phyloP scores from a whole-genome alignment of 2,113 vertebrate species.

The Otolemur garnettii region DNA sequence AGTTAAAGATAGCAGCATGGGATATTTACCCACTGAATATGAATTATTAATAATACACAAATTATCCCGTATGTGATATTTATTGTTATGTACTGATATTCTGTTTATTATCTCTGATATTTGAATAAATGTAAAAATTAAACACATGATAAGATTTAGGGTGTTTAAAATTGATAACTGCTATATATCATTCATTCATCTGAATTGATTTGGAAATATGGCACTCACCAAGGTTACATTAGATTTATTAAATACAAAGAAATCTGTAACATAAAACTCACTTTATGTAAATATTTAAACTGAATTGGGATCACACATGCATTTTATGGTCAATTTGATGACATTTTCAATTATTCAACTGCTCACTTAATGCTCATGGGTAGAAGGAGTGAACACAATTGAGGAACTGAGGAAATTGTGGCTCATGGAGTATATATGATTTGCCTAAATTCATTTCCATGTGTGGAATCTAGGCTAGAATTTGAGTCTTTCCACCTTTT shows the following conservation, averaged over 20 bases:
- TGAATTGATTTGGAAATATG: conserved; percentile 1
- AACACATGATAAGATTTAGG: not conserved
- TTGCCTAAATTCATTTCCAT: not conserved
- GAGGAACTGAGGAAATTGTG: not conserved
- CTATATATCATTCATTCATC: not conserved
- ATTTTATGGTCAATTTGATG: not conserved
- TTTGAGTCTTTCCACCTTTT: not conserved
- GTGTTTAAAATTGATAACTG: not conserved
- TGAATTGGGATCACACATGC: not conserved
- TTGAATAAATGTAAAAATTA: not conserved
- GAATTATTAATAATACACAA: not conserved
- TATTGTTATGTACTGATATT: not conserved
- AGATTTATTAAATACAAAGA: not conserved
- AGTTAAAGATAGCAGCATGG: not conserved
- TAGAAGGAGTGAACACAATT: not conserved
- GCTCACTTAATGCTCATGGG: not conserved
- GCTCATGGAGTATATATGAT: not conserved
- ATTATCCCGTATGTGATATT: not conserved
- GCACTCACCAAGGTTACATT: not conserved
- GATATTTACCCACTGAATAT: not conserved
- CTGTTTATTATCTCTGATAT: not conserved
- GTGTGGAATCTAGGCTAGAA: not conserved
- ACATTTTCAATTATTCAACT: not conserved
- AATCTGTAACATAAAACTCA: not conserved
- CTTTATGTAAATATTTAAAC: not conserved